Conservation (phyloP, 2,888 invertebrate species). For the Nipponacmea schrenckii region DNA sequence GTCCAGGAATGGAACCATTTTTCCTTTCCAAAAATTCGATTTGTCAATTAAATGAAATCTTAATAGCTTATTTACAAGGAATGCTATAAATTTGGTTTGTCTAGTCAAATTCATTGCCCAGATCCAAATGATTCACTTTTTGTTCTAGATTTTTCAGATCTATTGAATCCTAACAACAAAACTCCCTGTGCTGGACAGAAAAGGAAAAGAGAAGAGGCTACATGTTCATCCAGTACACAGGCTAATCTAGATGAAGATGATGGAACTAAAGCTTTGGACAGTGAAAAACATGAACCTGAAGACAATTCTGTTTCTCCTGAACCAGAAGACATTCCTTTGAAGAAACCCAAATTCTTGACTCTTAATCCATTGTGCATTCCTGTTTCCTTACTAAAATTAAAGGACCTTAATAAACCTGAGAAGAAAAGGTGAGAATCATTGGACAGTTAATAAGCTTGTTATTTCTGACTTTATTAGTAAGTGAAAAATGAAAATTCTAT, state of each 20-base stretch:
- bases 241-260: not conserved
- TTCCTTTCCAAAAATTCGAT: too few species aligned
- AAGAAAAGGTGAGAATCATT: not conserved
- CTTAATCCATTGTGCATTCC: slow-evolving; percentile 54
- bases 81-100: too few species aligned
- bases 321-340: slow-evolving; percentile 14
- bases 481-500: not conserved
- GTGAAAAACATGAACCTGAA: not conserved
- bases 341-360: slow-evolving; percentile 45
- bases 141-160: slow-evolving; percentile 22
- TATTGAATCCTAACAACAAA: slow-evolving; percentile 6
- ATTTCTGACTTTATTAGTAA: not conserved
- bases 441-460: not conserved
- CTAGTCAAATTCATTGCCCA: too few species aligned
- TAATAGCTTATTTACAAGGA: too few species aligned
- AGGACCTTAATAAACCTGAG: not conserved
- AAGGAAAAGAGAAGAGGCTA: not conserved
- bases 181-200: not conserved
- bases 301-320: not conserved
- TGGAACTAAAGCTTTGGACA: too few species aligned
- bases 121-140: not conserved
- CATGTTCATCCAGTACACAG: not conserved
- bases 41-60: too few species aligned
- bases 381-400: slow-evolving; percentile 34
- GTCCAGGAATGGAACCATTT: too few species aligned